These are phyloP conservation scores for Tachina lurida DNA, from an alignment of 2,888 invertebrate genomes.

Conservation along the genomic window DNA sequence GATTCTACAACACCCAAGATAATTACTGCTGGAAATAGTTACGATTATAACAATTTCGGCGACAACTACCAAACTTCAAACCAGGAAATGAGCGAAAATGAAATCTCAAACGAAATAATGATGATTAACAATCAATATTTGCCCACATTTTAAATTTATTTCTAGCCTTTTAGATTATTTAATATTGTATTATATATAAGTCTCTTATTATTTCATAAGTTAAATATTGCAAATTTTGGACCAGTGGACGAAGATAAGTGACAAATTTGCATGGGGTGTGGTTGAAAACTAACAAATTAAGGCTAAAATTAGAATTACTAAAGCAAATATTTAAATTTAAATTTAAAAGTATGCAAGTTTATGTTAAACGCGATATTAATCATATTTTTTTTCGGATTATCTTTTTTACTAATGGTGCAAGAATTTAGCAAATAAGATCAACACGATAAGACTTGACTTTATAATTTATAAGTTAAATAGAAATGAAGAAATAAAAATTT, in stretches of 20 bases:
- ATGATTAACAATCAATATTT: slow-evolving; percentile 56
- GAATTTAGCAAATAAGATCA: slow-evolving; percentile 56
- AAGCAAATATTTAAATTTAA: slow-evolving; percentile 7
- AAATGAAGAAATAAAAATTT: slow-evolving; percentile 34
- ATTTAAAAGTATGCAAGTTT: neutral
- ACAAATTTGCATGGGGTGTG: slow-evolving; percentile 38
- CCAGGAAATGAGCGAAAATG: slow-evolving; percentile 49
- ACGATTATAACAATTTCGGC: neutral
- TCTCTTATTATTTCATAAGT: slow-evolving; percentile 10
- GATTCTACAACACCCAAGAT: neutral
- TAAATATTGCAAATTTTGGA: slow-evolving; percentile 10
- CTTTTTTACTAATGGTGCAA: neutral
- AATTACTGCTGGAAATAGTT: neutral
- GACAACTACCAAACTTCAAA: slow-evolving; percentile 12
- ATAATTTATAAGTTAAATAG: slow-evolving; percentile 49
- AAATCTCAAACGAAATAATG: slow-evolving; percentile 50
- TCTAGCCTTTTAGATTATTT: neutral
- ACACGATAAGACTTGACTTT: slow-evolving; percentile 63
- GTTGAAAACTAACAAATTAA: slow-evolving; percentile 8
- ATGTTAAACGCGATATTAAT: slow-evolving; percentile 18
- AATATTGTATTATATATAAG: neutral
- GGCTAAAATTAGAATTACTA: slow-evolving; percentile 3
- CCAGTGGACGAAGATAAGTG: neutral
- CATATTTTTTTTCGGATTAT: slow-evolving; percentile 21
- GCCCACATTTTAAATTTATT: slow-evolving; percentile 38